Evolutionary conservation across 2,888 invertebrate species (phyloP), one percentile per base, ranked within the genome.

Genomic region (Chelonus formosanus): DNA sequence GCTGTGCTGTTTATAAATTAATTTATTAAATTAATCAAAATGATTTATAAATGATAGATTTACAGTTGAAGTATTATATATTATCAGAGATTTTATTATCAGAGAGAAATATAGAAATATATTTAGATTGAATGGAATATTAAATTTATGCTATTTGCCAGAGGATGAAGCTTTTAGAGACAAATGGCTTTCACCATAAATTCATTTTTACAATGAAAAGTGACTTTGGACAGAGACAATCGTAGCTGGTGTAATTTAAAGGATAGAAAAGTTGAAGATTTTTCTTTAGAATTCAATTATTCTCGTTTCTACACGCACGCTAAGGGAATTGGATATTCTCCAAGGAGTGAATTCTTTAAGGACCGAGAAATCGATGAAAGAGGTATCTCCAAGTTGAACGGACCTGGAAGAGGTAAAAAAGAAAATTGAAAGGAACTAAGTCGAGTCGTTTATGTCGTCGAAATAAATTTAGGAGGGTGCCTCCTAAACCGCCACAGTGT

Each of bases 401-500:
- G 32, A 44, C 20, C 57, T 4, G 47, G 60, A 8, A 47, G 45
- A 63, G 48, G 36, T 31, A 47, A 32, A 32, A 20, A 40, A 7
- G 43, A 43, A 45, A 47, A 8, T 35, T 8, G 53, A 56, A 10
- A 10, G 43, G 20, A n/a, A 40, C 48, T 55, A 56, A 54, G 50
- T 57, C 31, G 52, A 62, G 50, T 53, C 43, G 50, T 67, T 67
- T 68, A 70, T 67, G 70, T 66, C 64, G 65, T 44, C 62, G 43
- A 53, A 56, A 65, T 55, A 64, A 63, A 70, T 68, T 73, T 62
- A 66, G 57, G 60, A 55, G 73, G 76, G 76, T 75, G 71, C 72
- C 67, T 71, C 60, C 55, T 58, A 80, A 81, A 69, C 77, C 76
- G 75, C 74, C 82, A 83, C 82, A 73, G 82, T 82, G 82, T 82